Evolutionary conservation across 2,113 vertebrate genomes (phyloP).

Genomic region (Toxostoma redivivum): DNA sequence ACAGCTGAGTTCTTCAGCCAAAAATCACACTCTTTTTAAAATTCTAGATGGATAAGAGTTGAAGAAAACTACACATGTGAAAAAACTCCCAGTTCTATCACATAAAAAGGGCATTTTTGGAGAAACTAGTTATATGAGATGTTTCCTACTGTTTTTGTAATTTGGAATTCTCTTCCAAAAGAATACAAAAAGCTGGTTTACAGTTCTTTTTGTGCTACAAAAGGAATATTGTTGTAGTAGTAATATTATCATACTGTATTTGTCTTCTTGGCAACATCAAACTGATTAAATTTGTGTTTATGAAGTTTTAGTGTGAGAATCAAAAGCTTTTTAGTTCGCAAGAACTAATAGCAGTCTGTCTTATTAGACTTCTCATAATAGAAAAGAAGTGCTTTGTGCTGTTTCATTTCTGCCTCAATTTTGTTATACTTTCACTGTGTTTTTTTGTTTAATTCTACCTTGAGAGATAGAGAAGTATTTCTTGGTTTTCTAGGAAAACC

Average conservation of each 20-base stretch:
- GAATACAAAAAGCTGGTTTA: neutral
- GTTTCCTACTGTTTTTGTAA: neutral
- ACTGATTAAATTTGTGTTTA: neutral
- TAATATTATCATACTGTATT: neutral
- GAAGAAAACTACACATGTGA: neutral
- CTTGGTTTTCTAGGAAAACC: conserved; percentile 38
- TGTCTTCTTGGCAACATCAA: neutral
- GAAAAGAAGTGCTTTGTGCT: neutral
- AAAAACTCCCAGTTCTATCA: neutral
- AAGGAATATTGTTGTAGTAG: neutral
- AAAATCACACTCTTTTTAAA: neutral
- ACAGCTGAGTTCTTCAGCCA: neutral
- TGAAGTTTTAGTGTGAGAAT: neutral
- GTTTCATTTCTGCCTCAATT: neutral
- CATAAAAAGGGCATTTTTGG: neutral
- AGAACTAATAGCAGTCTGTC: neutral
- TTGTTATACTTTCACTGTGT: neutral
- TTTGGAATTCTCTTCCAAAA: neutral
- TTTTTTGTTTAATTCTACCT: conserved; percentile 47
- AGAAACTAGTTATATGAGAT: neutral
- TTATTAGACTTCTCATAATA: neutral
- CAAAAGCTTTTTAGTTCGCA: neutral
- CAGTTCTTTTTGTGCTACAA: neutral
- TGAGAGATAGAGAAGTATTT: conserved; percentile 27
- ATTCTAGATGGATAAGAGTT: neutral